Evolutionary conservation across 2,888 invertebrate genomes (phyloP).

Genomic region (Cetonia aurata): DNA sequence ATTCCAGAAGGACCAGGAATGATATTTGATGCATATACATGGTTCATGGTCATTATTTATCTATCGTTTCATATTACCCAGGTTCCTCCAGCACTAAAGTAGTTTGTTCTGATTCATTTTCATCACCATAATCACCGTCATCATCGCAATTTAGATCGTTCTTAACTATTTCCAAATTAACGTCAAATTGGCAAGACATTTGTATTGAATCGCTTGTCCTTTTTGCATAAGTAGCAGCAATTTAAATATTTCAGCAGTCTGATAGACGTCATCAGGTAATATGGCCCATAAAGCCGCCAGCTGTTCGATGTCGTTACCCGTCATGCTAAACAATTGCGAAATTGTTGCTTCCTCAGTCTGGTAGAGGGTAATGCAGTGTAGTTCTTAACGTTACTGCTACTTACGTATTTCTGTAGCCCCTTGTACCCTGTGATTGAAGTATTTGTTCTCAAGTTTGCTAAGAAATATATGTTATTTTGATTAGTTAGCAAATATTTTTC

Average conservation of each 20-base stretch:
- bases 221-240: slow-evolving; percentile 20
- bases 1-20: too few species aligned
- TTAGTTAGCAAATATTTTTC: slow-evolving; percentile 42
- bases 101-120: too few species aligned
- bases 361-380: slow-evolving; percentile 12
- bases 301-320: slow-evolving; percentile 33
- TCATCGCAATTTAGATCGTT: too few species aligned
- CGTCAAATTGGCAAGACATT: too few species aligned
- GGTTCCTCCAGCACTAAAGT: too few species aligned
- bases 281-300: slow-evolving; percentile 39
- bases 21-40: too few species aligned
- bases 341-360: slow-evolving; percentile 30
- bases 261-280: slow-evolving; percentile 17
- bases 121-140: too few species aligned
- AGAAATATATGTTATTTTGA: slow-evolving; percentile 17
- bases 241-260: slow-evolving; percentile 10
- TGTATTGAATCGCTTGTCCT: neutral
- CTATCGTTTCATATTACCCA: too few species aligned
- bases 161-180: too few species aligned
- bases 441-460: slow-evolving; percentile 19
- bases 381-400: slow-evolving; percentile 25
- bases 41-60: too few species aligned
- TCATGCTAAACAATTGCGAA: slow-evolving; percentile 28
- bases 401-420: slow-evolving; percentile 28
- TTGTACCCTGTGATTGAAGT: slow-evolving; percentile 28